Conservation (phyloP, 2,113 vertebrate species). For the Anguilla rostrata region DNA sequence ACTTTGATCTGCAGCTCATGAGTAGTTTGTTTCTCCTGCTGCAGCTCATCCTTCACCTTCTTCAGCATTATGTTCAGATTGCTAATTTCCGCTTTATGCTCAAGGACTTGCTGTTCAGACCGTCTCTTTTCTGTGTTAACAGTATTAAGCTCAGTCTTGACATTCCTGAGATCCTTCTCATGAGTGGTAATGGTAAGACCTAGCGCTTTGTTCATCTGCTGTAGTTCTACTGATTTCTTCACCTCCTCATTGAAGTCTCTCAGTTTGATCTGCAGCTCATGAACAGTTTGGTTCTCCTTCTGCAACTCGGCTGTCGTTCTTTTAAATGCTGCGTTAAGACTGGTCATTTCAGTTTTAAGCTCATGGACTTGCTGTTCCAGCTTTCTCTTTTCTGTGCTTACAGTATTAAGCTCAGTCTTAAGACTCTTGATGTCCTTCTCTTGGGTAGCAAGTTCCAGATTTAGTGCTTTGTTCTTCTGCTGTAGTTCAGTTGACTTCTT, state of each 20-base stretch:
- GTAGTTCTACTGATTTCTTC: slow-evolving; percentile 74
- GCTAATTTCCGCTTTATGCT: slow-evolving; percentile 76
- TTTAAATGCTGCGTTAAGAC: slow-evolving; percentile 51
- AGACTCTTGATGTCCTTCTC: slow-evolving; percentile 75
- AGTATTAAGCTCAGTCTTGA: slow-evolving; percentile 75
- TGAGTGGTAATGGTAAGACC: slow-evolving; percentile 63
- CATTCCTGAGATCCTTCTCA: slow-evolving; percentile 71
- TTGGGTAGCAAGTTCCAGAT: slow-evolving; percentile 61
- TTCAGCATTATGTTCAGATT: slow-evolving; percentile 75
- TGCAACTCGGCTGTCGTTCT: slow-evolving; percentile 61
- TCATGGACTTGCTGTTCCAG: slow-evolving; percentile 75
- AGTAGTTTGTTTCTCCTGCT: slow-evolving; percentile 70
- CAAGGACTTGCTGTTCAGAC: slow-evolving; percentile 71
- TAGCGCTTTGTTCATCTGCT: slow-evolving; percentile 78
- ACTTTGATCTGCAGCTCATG: slow-evolving; percentile 55
- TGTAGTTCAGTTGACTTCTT: slow-evolving; percentile 77
- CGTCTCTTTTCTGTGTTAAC: slow-evolving; percentile 71
- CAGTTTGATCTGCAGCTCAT: slow-evolving; percentile 81
- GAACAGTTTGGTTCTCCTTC: slow-evolving; percentile 64
- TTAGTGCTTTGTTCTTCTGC: slow-evolving; percentile 78
- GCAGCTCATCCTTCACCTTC: slow-evolving; percentile 75
- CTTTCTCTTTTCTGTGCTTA: slow-evolving; percentile 71
- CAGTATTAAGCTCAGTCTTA: slow-evolving; percentile 71
- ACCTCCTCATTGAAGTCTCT: slow-evolving; percentile 72
- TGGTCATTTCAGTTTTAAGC: slow-evolving; percentile 77